Conservation (phyloP, 1,140 invertebrate genomes). For the Popillia japonica region DNA sequence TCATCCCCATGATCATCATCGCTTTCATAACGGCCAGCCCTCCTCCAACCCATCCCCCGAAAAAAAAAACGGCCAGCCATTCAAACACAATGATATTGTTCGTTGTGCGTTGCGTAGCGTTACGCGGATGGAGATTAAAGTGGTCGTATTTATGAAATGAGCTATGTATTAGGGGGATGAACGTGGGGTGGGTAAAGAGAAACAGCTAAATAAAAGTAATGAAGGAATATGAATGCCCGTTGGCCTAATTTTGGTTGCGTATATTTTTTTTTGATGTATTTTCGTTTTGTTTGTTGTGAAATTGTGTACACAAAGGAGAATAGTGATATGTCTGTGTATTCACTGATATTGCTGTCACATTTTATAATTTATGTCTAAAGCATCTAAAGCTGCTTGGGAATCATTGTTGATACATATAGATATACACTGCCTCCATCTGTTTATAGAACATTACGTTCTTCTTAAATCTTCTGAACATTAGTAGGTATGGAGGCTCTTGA, state of each 20-base stretch:
- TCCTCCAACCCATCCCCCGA: not conserved
- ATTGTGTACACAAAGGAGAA: too few relatives aligned
- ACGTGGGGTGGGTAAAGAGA: not conserved
- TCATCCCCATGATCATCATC: slow-evolving; percentile 9
- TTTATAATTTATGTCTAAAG: too few relatives aligned
- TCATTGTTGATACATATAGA: too few relatives aligned
- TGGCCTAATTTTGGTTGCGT: not conserved
- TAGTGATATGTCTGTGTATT: too few relatives aligned
- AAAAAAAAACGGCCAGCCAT: not conserved
- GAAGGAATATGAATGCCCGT: not conserved
- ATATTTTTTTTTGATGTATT: not conserved
- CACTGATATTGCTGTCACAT: too few relatives aligned
- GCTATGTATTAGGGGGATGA: not conserved
- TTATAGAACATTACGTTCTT: too few relatives aligned
- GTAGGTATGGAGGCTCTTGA: too few relatives aligned
- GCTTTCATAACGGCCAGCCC: not conserved
- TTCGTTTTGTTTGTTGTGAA: not conserved
- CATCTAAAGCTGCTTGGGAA: too few relatives aligned
- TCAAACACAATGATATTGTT: slow-evolving; percentile 13
- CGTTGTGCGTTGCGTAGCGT: not conserved
- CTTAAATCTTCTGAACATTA: too few relatives aligned
- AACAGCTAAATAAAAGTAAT: not conserved
- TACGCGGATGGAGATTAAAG: not conserved
- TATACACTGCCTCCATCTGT: too few relatives aligned
- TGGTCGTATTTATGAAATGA: slow-evolving; percentile 8